These are phyloP conservation scores for Ligdia adustata DNA, from an alignment of 2,888 invertebrate species.

Conservation along the genomic window DNA sequence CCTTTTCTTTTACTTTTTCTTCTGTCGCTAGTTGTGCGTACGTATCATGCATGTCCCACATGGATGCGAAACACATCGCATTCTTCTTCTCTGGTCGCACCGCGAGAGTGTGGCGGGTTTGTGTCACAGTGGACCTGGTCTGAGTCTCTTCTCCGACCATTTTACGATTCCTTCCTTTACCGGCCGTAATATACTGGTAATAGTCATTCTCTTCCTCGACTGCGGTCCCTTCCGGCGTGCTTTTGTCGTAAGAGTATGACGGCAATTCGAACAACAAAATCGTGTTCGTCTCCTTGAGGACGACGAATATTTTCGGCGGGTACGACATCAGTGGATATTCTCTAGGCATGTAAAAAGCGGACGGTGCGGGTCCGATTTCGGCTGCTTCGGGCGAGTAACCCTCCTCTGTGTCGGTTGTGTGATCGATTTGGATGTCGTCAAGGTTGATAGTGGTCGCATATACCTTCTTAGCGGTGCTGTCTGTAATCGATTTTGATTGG, in stretches of 20 bases:
- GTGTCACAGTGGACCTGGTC: constrained; percentile 84
- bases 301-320: constrained; percentile 84
- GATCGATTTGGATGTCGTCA: constrained; percentile 80
- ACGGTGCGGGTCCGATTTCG: constrained; percentile 64
- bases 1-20: constrained; percentile 57
- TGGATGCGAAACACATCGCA: constrained; percentile 86
- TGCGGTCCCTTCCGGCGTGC: constrained; percentile 80
- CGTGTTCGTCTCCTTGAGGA: constrained; percentile 88
- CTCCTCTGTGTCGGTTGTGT: constrained; percentile 72
- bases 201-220: constrained; percentile 86
- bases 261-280: constrained; percentile 86
- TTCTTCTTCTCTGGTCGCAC: constrained; percentile 80
- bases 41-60: constrained; percentile 91
- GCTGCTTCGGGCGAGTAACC: constrained; percentile 50
- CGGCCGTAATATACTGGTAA: constrained; percentile 87
- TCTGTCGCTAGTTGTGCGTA: constrained; percentile 75
- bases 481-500: constrained; percentile 39
- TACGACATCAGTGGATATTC: constrained; percentile 58
- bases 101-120: constrained; percentile 86
- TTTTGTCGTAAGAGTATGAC: constrained; percentile 85
- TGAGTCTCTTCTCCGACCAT: constrained; percentile 88
- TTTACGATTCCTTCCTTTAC: constrained; percentile 87
- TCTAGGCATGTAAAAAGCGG: constrained; percentile 70
- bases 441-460: constrained; percentile 77
- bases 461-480: constrained; percentile 62